Conservation (phyloP, 2,797 vertebrate genomes). For the Salarias fasciatus region DNA sequence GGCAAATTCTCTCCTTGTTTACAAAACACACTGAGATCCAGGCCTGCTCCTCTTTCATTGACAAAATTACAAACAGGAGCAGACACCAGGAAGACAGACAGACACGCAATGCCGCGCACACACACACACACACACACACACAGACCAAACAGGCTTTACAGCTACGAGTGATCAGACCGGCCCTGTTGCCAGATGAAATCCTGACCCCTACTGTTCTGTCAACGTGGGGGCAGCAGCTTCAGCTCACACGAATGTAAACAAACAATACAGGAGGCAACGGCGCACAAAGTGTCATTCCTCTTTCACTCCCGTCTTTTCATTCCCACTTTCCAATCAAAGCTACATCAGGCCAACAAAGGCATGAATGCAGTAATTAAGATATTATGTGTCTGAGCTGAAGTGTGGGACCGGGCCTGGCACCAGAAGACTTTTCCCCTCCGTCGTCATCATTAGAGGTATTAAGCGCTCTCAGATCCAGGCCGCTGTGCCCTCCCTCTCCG, state of each 20-base stretch:
- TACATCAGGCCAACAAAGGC: neutral
- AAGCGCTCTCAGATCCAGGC: conserved; percentile 42
- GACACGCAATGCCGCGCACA: conserved; percentile 6
- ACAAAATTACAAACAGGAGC: conserved; percentile 30
- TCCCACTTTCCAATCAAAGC: conserved; percentile 15
- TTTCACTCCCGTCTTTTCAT: neutral
- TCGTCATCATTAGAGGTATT: conserved; percentile 58
- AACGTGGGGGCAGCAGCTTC: conserved; percentile 25
- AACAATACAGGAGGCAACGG: conserved; percentile 25
- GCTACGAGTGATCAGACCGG: conserved; percentile 8
- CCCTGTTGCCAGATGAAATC: conserved; percentile 68
- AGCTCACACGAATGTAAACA: conserved; percentile 21
- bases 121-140: neutral
- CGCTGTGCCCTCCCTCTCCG: conserved; percentile 44
- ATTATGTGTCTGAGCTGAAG: conserved; percentile 14
- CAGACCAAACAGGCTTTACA: conserved; percentile 14
- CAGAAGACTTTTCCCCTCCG: conserved; percentile 32
- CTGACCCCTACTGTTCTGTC: conserved; percentile 82
- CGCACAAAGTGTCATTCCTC: neutral
- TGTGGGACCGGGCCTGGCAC: conserved; percentile 18
- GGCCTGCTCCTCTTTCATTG: conserved; percentile 14
- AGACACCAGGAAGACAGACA: neutral
- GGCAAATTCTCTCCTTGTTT: conserved; percentile 35
- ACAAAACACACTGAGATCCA: conserved; percentile 24
- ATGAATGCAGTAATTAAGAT: conserved; percentile 32